Evolutionary conservation across 2,888 invertebrate genomes (phyloP), one percentile per base, ranked within the genome.

Genomic region (Euproctis similis): DNA sequence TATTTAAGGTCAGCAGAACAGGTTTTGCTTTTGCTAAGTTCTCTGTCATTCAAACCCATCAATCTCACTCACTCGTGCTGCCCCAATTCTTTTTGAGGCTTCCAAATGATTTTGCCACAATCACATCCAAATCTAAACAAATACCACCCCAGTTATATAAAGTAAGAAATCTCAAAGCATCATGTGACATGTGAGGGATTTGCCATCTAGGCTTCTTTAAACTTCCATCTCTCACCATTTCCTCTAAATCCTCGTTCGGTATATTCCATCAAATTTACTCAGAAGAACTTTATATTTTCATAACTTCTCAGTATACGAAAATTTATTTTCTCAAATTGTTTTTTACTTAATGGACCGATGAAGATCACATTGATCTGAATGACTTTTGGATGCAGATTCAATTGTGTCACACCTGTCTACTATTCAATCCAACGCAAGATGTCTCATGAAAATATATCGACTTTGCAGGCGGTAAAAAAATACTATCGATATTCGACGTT

Each of bases 81-180:
- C 37, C 48, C n/a, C 47, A 55, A 24, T 55, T 46, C 1, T 11
- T 19, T 1, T 29, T 33, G 10, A 55, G 28, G 2, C 4, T 63
- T 39, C 24, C 54, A 35, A 44, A 30, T n/a, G 34, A 31, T 8
- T 34, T 45, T 13, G 30, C 41, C 1, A 48, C 43, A 1, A 53
- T 12, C 7, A 44, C 12, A 25, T 53, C 53, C n/a, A 42, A 28
- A 18, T 54, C 53, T 12, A 53, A 29, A 13, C 51, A 53, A 5
- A 53, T 11, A 1, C 54, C 54, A 5, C 53, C 46, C 28, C 41
- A 46, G 17, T 48, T 49, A 24, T 34, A 52, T 24, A 53, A 11
- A 1, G 47, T 30, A 4, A 49, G 17, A n/a, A 37, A 49, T 18
- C 51, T 34, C 17, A 54, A 29, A 25, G 41, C 16, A 30, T 53